Base-by-base conservation (phyloP, 2,797 vertebrate genomes). In the Poecile montanus region DNA sequence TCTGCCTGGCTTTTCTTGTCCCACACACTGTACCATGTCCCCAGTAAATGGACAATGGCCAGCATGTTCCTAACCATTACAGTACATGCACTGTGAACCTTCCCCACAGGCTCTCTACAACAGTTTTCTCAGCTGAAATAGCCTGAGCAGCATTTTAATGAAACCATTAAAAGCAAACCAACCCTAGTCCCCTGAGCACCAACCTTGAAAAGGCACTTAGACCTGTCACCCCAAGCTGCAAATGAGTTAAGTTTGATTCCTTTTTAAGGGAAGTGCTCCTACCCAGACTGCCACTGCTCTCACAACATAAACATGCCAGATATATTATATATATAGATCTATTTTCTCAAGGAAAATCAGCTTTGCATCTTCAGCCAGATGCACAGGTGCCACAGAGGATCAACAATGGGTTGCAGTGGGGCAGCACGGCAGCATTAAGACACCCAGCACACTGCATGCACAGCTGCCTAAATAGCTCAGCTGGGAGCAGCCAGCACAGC, bases 291-390 rank as follows among this genome's bases (percentile, higher is more conserved):
- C 13, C 40, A 42, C 26, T 1, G 1, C 11, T 80, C 47, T 80
- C 57, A 54, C 0, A 20, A 61, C 1, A 5, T 32, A 44, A 68
- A 44, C 13, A 9, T 0, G 1, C 30, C 23, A 60, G 42, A 27
- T 86, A n/a, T 48, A 42, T 42, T 42, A 16, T 42, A 42, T 42
- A 42, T 42, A 15, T 16, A 42, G 15, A 42, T 42, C 16, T 42
- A 16, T 42, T 42, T 42, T 42, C 73, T 73, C 53, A 20, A 47
- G 54, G 42, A 21, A 60, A 76, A 86, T 25, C 27, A 58, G 30
- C 44, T 45, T 66, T 60, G 51, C 7, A n/a, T 9, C 38, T 61
- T 58, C 4, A 34, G 45, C 25, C 0, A 0, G 12, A 15, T 54
- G n/a, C 11, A 48, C 16, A 11, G 44, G 38, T 36, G 47, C 5